A percentile compares a stretch with the other conserved stretches of the same genome.
These are phyloP conservation scores for Anabas testudineus DNA, from an alignment of 2,797 vertebrate species.

Conservation along the genomic window DNA sequence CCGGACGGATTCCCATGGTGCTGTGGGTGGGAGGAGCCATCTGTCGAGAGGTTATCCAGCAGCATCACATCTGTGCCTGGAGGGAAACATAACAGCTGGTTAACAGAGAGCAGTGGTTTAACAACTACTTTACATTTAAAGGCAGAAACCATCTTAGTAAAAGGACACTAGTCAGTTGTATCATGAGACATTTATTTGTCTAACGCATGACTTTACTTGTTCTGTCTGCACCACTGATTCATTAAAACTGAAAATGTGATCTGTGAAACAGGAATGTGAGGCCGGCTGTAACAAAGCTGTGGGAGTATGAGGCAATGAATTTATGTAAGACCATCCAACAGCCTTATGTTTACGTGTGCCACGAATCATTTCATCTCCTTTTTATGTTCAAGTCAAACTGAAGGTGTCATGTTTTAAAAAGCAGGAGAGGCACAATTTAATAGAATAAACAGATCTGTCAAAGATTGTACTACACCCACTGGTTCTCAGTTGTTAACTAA, in stretches of 20 bases:
- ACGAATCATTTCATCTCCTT: background rate
- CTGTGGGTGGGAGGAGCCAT: constrained; percentile 80
- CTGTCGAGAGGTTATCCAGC: constrained; percentile 91
- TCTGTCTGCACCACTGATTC: background rate
- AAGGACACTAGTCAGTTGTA: background rate
- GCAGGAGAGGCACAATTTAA: background rate
- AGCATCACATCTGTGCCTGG: constrained; percentile 96
- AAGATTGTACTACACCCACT: too few relatives aligned
- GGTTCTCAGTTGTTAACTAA: background rate
- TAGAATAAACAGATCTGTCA: background rate
- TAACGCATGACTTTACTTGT: constrained; percentile 44
- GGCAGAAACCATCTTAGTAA: background rate
- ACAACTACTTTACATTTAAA: background rate
- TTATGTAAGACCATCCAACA: constrained; percentile 3
- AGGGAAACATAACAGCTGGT: background rate
- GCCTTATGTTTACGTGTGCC: background rate
- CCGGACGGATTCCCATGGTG: constrained; percentile 76
- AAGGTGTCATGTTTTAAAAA: constrained; percentile 4
- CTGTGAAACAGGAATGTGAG: constrained; percentile 58
- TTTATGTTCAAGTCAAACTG: background rate
- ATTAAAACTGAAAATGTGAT: constrained; percentile 39
- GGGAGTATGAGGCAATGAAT: constrained; percentile 12
- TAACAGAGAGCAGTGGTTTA: background rate
- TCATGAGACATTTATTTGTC: constrained; percentile 3
- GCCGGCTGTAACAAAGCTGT: constrained; percentile 19